Evolutionary conservation across 2,888 invertebrate genomes (phyloP).

Genomic region (Hyles lineata): DNA sequence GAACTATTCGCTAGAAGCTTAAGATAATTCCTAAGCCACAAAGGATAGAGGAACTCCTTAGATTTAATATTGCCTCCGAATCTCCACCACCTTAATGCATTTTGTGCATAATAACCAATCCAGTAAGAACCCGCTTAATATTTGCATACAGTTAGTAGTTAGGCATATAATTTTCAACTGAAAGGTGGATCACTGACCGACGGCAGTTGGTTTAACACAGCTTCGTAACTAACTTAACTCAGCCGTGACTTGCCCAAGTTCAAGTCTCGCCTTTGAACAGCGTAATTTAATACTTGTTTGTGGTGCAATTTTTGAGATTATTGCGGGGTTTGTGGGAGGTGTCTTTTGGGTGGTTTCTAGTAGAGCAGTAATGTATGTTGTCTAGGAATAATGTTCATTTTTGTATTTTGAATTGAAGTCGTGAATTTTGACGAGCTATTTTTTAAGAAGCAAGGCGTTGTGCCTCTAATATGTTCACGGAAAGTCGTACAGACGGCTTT

Average conservation of each 20-base stretch:
- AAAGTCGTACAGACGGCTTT: too few species aligned
- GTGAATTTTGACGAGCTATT: too few species aligned
- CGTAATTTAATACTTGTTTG: conserved; percentile 55
- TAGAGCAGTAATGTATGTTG: not conserved
- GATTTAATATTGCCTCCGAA: too few species aligned
- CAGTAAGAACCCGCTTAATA: not conserved
- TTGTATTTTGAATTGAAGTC: too few species aligned
- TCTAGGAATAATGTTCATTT: not conserved
- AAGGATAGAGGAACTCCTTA: too few species aligned
- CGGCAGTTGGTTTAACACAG: conserved; percentile 47
- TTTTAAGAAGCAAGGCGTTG: too few species aligned
- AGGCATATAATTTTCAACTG: conserved; percentile 44
- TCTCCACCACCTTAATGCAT: too few species aligned
- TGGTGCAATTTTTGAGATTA: conserved; percentile 39
- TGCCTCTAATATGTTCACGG: too few species aligned
- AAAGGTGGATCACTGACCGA: conserved; percentile 53
- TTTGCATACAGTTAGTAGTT: conserved; percentile 26
- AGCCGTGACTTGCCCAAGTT: conserved; percentile 54
- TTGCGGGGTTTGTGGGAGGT: not conserved
- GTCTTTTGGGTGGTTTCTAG: not conserved
- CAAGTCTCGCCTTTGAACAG: conserved; percentile 46
- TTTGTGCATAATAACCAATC: too few species aligned
- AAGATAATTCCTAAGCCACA: too few species aligned
- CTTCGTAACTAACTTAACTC: conserved; percentile 50
- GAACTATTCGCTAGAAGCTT: too few species aligned